Percentiles rank a stretch among this genome's conserved stretches.
phyloP scores from a whole-genome alignment of 2,888 invertebrate species.

The Octodonta nipae region DNA sequence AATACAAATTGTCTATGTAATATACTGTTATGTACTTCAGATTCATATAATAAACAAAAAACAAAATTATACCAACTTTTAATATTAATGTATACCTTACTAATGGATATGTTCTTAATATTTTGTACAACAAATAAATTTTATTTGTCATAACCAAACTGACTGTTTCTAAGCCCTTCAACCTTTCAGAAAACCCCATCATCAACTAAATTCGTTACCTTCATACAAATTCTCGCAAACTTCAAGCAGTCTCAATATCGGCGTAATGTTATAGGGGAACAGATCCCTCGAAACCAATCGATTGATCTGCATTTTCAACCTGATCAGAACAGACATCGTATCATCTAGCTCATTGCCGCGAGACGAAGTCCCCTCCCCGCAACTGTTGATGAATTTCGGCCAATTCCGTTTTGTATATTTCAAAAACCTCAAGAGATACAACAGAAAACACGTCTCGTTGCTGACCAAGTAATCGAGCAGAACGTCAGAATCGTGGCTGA shows the following conservation, averaged over 20 bases:
- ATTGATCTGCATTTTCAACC: constrained; percentile 66
- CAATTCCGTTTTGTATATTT: constrained; percentile 75
- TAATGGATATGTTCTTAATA: not conserved
- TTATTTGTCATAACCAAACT: not conserved
- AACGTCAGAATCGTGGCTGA: constrained; percentile 68
- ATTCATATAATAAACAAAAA: too few species aligned
- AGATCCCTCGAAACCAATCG: constrained; percentile 68
- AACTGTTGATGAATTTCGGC: constrained; percentile 67
- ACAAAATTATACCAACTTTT: too few species aligned
- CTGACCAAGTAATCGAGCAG: constrained; percentile 74
- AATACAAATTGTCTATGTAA: too few species aligned
- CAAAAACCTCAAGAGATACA: constrained; percentile 70
- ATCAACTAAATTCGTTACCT: constrained; percentile 66
- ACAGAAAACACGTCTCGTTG: constrained; percentile 79
- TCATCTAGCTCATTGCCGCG: constrained; percentile 51
- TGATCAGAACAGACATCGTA: constrained; percentile 71
- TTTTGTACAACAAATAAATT: constrained; percentile 1
- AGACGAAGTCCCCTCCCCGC: constrained; percentile 42
- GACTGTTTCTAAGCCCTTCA: not conserved
- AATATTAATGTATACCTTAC: too few species aligned
- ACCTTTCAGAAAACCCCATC: constrained; percentile 3
- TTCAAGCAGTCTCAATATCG: constrained; percentile 68
- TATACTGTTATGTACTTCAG: too few species aligned
- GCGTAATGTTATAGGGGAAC: constrained; percentile 83
- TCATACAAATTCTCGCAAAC: constrained; percentile 76